Evolutionary conservation across 2,113 vertebrate species (phyloP), one percentile per base, ranked within the genome.

Genomic region (Aegithalos caudatus): DNA sequence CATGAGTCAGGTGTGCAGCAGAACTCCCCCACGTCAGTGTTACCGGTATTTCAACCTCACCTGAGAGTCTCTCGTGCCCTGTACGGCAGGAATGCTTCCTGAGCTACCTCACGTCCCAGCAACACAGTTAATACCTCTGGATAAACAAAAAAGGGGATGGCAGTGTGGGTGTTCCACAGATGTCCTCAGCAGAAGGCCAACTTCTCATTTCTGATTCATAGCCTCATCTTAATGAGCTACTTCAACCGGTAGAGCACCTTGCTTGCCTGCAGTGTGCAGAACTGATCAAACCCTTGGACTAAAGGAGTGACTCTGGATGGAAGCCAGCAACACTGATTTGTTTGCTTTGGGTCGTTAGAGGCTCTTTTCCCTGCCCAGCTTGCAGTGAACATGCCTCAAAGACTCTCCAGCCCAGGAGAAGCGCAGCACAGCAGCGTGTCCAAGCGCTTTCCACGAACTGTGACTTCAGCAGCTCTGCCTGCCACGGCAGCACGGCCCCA

Each of bases 171-270:
- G 80, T 72, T 83, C 81, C 69, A 62, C 25, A 81, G 70, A 13
- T 70, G 91, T 56, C 81, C 90, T 86, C 90, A 92, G 82, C 85
- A 96, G 48, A 90, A 82, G 82, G 64, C 74, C 37, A 93, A 84
- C 91, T 90, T 81, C 79, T 83, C 88, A 88, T 83, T 92, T 83
- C 66, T 93, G 94, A 96, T 94, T 95, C 95, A 96, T 38, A 64
- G 76, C 67, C 57, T 81, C 82, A 33, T 10, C 38, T 70, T 83
- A 93, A 94, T 88, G 47, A 95, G 54, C 29, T 66, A 70, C 82
- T 86, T 90, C 67, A 88, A 95, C 85, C 27, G 3, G 93, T 37
- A 81, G 77, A 88, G 81, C 91, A 89, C 89, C 88, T 96, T 84
- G 58, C 85, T 70, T 42, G 5, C 71, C 73, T 60, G 67, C 71